Evolutionary conservation across 2,888 invertebrate species (phyloP).

Genomic region (Hemaris fuciformis): DNA sequence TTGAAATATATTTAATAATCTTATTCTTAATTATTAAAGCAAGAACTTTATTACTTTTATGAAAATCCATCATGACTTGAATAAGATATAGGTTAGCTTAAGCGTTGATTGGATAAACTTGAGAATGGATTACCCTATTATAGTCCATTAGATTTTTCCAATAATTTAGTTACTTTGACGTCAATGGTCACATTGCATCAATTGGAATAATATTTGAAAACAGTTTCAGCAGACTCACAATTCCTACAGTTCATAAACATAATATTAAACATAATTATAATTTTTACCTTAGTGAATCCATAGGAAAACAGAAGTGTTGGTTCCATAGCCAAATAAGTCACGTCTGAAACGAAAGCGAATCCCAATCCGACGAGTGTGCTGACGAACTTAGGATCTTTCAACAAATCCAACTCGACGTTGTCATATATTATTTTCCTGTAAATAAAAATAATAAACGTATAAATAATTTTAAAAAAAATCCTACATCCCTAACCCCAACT

Average conservation of each 20-base stretch:
- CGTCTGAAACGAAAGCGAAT: conserved; percentile 83
- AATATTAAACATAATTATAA: background rate
- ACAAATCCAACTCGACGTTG: conserved; percentile 66
- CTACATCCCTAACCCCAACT: no score
- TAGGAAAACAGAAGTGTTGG: conserved; percentile 83
- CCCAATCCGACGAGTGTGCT: conserved; percentile 79
- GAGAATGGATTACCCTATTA: no score
- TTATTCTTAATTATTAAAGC: no score
- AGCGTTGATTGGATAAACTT: background rate
- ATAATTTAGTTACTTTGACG: background rate
- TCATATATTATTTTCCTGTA: conserved; percentile 70
- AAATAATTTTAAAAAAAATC: no score
- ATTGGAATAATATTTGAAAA: background rate
- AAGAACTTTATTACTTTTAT: no score
- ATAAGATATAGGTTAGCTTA: background rate
- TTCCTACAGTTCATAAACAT: background rate
- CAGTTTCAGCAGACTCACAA: background rate
- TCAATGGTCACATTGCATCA: background rate
- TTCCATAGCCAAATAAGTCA: conserved; percentile 83
- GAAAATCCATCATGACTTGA: background rate
- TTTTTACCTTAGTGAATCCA: conserved; percentile 74
- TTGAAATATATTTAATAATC: no score
- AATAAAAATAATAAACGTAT: no score
- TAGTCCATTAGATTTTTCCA: background rate
- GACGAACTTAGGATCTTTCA: conserved; percentile 65